These are phyloP conservation scores for Petromus typicus DNA, from an alignment of 2,113 vertebrate genomes.

Conservation along the genomic window DNA sequence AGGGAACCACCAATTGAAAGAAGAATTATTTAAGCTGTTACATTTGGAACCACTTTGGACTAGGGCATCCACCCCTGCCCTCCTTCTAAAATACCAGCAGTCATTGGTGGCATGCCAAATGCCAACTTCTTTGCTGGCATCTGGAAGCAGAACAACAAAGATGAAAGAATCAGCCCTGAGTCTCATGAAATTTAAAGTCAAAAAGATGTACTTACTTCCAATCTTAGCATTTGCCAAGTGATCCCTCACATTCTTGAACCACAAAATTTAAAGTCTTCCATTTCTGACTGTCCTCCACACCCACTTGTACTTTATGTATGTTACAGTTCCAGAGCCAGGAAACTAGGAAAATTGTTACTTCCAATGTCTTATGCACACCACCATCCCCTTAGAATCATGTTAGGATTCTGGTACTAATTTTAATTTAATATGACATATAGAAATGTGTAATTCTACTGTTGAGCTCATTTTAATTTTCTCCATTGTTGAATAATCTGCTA, in stretches of 20 bases:
- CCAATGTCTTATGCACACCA: background rate
- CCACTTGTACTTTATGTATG: background rate
- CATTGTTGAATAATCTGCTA: background rate
- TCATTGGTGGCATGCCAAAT: background rate
- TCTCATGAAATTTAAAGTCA: background rate
- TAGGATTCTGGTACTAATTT: background rate
- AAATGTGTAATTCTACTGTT: background rate
- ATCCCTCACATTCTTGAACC: background rate
- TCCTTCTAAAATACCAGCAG: background rate
- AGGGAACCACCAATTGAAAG: background rate
- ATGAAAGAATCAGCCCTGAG: background rate
- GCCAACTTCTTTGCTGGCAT: background rate
- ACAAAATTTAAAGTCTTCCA: constrained; percentile 13
- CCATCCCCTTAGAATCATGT: background rate
- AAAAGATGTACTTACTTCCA: background rate
- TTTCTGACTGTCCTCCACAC: constrained; percentile 20
- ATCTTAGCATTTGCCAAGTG: background rate
- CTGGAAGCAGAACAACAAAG: background rate
- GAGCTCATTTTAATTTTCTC: constrained; percentile 30
- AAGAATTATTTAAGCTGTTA: background rate
- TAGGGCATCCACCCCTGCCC: background rate
- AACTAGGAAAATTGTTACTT: background rate
- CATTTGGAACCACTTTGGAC: background rate
- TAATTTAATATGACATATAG: background rate
- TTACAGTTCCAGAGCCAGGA: constrained; percentile 7